A percentile compares a stretch with the other conserved stretches of the same genome.
These are phyloP conservation scores for Epistrophe eligans DNA, from an alignment of 2,888 invertebrate genomes.

Conservation along the genomic window DNA sequence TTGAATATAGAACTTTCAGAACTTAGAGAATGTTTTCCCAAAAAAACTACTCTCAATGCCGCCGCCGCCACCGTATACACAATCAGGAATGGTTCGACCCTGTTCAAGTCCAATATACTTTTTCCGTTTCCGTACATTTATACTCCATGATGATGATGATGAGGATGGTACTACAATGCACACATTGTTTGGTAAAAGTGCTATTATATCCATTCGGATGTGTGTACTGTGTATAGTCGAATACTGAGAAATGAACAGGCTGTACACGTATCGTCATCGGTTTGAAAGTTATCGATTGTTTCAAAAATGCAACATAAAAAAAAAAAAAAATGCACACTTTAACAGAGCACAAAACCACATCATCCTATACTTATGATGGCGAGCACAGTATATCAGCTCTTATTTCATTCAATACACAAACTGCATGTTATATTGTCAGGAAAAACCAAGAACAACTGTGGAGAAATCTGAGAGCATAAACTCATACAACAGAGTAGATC, in stretches of 20 bases:
- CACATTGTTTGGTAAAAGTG: slow-evolving; percentile 29
- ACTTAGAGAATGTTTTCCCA: too few species aligned
- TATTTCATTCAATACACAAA: slow-evolving; percentile 21
- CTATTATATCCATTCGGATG: slow-evolving; percentile 1
- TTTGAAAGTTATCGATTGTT: slow-evolving; percentile 56
- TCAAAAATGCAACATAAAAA: slow-evolving; percentile 29
- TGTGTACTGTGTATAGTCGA: neutral
- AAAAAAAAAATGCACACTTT: slow-evolving; percentile 9
- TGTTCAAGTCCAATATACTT: neutral
- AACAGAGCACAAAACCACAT: slow-evolving; percentile 31
- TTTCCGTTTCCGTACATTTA: neutral
- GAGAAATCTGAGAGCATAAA: slow-evolving; percentile 26
- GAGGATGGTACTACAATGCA: slow-evolving; percentile 6
- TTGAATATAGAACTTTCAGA: too few species aligned
- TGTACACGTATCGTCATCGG: neutral
- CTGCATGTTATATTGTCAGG: slow-evolving; percentile 31
- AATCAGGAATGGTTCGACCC: neutral
- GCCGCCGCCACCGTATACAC: neutral
- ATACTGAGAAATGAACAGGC: slow-evolving; percentile 11
- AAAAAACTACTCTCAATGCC: neutral
- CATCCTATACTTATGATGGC: neutral
- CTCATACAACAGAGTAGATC: slow-evolving; percentile 1
- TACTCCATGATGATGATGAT: slow-evolving; percentile 4
- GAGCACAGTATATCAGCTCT: slow-evolving; percentile 19
- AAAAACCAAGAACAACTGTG: slow-evolving; percentile 8